Percentiles rank a stretch among this genome's conserved stretches.
Evolutionary conservation across 2,888 invertebrate genomes (phyloP).

Genomic region (Drosophila recens): DNA sequence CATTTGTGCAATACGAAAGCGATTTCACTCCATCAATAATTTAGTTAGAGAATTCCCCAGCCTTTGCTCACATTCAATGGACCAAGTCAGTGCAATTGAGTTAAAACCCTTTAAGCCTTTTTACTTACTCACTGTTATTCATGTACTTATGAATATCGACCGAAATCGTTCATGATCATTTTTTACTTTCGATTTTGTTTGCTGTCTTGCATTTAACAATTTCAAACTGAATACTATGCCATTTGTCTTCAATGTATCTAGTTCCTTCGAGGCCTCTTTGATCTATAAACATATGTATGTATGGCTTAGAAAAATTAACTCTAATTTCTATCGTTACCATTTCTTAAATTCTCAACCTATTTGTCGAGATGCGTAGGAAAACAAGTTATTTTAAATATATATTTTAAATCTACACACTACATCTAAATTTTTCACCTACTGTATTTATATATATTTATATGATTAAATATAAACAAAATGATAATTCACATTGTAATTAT

Average conservation of each 20-base stretch:
- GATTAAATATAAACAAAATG: neutral
- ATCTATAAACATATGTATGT: neutral
- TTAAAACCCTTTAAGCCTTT: neutral
- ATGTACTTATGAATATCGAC: constrained; percentile 33
- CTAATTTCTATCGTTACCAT: neutral
- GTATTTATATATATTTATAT: constrained; percentile 18
- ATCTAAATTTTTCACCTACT: neutral
- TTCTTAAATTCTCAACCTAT: neutral
- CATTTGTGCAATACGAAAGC: constrained; percentile 27
- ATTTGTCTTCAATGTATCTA: constrained; percentile 33
- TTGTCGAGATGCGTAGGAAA: neutral
- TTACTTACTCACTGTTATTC: constrained; percentile 13
- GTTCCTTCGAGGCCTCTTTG: constrained; percentile 2
- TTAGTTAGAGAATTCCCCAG: constrained; percentile 16
- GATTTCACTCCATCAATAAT: constrained; percentile 4
- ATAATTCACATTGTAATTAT: constrained; percentile 13
- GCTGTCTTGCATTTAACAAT: constrained; percentile 7
- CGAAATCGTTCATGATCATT: neutral
- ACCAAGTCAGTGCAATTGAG: constrained; percentile 7
- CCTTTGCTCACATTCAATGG: constrained; percentile 1
- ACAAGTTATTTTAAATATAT: neutral
- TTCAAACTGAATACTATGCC: constrained; percentile 5
- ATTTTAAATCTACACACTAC: neutral
- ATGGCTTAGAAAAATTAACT: neutral
- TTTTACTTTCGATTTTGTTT: neutral